These are phyloP conservation scores for Druceiella hillmani DNA, from an alignment of 2,888 invertebrate species.

Conservation along the genomic window DNA sequence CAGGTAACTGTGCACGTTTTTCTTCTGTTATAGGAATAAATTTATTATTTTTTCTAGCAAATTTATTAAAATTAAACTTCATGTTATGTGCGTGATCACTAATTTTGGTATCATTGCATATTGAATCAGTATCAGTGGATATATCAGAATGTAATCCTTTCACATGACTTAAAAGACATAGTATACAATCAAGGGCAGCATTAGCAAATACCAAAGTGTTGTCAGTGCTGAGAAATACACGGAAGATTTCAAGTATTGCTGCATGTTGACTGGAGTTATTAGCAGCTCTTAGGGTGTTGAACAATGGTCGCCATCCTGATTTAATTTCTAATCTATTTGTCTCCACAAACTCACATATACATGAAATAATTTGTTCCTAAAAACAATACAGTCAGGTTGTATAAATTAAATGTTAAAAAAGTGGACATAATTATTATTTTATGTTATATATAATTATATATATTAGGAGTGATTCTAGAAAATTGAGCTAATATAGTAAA, in stretches of 20 bases:
- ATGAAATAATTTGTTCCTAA: conserved; percentile 86
- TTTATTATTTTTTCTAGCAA: conserved; percentile 43
- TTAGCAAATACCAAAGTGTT: conserved; percentile 91
- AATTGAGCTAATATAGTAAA: not conserved
- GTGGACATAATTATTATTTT: no score
- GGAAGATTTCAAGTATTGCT: conserved; percentile 84
- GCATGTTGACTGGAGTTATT: conserved; percentile 66
- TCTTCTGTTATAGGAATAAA: conserved; percentile 46
- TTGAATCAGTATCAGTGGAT: conserved; percentile 39
- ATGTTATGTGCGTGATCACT: no score
- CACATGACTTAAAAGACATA: conserved; percentile 76
- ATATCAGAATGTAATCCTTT: conserved; percentile 63
- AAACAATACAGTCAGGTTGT: no score
- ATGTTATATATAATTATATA: no score
- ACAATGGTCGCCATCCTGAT: conserved; percentile 94
- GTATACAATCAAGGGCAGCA: conserved; percentile 88
- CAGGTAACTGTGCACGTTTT: conserved; percentile 45
- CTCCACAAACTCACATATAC: conserved; percentile 94
- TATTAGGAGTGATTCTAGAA: no score
- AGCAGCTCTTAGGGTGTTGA: conserved; percentile 88
- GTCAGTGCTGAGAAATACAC: conserved; percentile 88
- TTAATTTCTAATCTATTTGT: conserved; percentile 89
- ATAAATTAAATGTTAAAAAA: conserved; percentile 1
- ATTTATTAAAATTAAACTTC: no score
- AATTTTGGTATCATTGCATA: conserved; percentile 27